A percentile compares a stretch with the other conserved stretches of the same genome.
These are phyloP conservation scores for Sarcophaga subvicina DNA, from an alignment of 2,888 invertebrate species.

Conservation along the genomic window DNA sequence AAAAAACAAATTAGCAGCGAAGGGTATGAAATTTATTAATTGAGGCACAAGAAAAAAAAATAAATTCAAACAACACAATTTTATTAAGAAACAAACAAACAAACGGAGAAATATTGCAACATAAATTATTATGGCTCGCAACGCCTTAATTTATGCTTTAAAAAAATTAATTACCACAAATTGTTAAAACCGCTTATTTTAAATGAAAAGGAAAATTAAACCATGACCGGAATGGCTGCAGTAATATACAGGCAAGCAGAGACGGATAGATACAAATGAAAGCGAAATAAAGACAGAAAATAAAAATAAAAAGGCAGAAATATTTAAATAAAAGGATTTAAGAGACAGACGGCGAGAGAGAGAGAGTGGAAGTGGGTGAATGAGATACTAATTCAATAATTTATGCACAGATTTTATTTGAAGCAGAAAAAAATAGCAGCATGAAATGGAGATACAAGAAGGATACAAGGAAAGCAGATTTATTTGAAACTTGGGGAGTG, in stretches of 20 bases:
- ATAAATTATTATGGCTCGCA: constrained; percentile 43
- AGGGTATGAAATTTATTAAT: constrained; percentile 50
- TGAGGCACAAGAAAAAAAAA: constrained; percentile 20
- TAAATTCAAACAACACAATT: not conserved
- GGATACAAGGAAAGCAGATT: constrained; percentile 7
- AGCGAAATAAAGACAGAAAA: not conserved
- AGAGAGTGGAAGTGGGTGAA: constrained; percentile 8
- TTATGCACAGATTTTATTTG: constrained; percentile 75
- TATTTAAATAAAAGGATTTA: not conserved
- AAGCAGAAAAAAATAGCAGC: not conserved
- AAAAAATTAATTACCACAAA: constrained; percentile 73
- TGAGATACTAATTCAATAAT: constrained; percentile 77
- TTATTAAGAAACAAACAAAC: constrained; percentile 18
- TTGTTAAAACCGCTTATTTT: constrained; percentile 65
- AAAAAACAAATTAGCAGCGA: not conserved
- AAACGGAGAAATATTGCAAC: constrained; percentile 2
- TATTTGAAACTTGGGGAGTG: too few species aligned
- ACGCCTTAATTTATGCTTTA: constrained; percentile 75
- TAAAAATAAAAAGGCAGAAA: not conserved
- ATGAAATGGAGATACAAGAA: not conserved
- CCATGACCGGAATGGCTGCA: not conserved
- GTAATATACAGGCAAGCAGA: not conserved
- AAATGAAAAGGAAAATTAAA: constrained; percentile 3
- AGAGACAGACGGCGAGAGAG: not conserved
- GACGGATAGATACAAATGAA: not conserved